Evolutionary conservation across 2,113 vertebrate genomes (phyloP), one percentile per base, ranked within the genome.

Genomic region (Odobenus rosmarus): DNA sequence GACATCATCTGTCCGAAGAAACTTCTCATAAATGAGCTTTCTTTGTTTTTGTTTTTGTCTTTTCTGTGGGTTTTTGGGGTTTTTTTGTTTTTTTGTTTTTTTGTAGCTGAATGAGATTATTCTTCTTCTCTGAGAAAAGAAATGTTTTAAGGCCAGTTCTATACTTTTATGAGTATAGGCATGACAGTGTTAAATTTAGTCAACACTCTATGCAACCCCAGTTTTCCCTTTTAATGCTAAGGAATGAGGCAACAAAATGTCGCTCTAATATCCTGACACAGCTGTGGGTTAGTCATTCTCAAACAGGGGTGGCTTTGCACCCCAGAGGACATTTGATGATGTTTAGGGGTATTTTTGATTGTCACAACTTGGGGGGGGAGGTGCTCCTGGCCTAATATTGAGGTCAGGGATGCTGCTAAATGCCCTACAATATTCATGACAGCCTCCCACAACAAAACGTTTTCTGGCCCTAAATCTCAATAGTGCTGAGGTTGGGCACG

Each of bases 361-460:
- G 23, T 76, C 71, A 39, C 7, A 19, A 0, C 0, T 4, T 42
- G 15, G 53, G 4, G 28, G 28, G 62, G 26, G 0, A 0, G 5
- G 24, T 28, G 12, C 57, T 53, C 4, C 18, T 36, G 5, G 4
- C 28, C 4, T 11, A 7, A 7, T 36, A 12, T 59, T 0, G 0
- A 57, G 1, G 12, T 31, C 33, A 49, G 33, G 11, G 26, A 13
- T 19, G 2, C 24, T 39, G 31, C 1, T 59, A 5, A 21, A 4
- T 21, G 23, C 7, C 51, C 15, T 12, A 2, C 39, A 36, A 5
- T 0, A 3, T 7, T 9, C 26, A 13, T 51, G 7, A 13, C 18
- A 33, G 28, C n/a, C 9, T 19, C n/a, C 24, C 16, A 3, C 33
- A 49, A 12, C 24, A 39, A 13, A 15, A 1, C 42, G 24, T 24